Percentiles rank a stretch among this genome's conserved stretches.
phyloP scores from a whole-genome alignment of 2,888 invertebrate genomes.

The Meiosimyza decipiens region DNA sequence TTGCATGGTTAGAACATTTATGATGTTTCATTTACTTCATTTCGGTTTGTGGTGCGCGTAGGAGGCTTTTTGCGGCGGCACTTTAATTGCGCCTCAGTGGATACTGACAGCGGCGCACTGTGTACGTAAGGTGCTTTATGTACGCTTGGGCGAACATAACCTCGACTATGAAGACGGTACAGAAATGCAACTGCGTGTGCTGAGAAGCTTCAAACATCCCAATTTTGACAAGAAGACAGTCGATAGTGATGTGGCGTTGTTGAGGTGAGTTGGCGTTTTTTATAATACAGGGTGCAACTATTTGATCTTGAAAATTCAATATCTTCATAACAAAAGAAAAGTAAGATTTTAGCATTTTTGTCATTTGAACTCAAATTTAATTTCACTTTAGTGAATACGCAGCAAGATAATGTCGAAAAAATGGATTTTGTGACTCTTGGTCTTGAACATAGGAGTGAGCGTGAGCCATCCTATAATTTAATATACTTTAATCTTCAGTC shows the following conservation, averaged over 20 bases:
- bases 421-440: no score
- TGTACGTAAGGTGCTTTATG: conserved; percentile 78
- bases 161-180: conserved; percentile 78
- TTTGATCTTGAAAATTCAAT: no score
- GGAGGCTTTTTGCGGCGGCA: conserved; percentile 92
- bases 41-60: conserved; percentile 56
- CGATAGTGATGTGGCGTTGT: conserved; percentile 90
- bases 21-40: neutral
- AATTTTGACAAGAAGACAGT: conserved; percentile 89
- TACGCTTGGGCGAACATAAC: conserved; percentile 89
- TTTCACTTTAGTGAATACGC: no score
- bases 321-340: no score
- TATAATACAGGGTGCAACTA: no score
- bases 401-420: no score
- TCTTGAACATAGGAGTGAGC: no score
- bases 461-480: no score
- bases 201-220: conserved; percentile 83
- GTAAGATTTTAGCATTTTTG: no score
- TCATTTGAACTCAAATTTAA: no score
- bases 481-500: no score
- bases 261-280: conserved; percentile 70
- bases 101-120: conserved; percentile 91
- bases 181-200: conserved; percentile 81
- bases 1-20: neutral
- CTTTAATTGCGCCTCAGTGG: conserved; percentile 84